Evolutionary conservation across 2,888 invertebrate species (phyloP).

Genomic region (Caenorhabditis afra): DNA sequence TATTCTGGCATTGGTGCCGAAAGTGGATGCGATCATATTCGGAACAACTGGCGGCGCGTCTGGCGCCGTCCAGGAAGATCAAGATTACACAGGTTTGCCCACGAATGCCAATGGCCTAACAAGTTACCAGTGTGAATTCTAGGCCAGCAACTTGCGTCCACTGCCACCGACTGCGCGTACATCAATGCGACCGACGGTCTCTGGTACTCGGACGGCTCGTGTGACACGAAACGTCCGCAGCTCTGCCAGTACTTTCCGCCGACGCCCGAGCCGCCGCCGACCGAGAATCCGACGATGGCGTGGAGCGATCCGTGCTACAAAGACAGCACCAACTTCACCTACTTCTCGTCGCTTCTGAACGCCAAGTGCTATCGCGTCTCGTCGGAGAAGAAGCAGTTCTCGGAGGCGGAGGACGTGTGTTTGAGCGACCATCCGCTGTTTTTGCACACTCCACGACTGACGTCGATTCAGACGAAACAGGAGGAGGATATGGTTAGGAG

Average conservation of each 20-base stretch:
- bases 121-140: too few species aligned
- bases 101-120: too few species aligned
- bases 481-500: constrained; percentile 27
- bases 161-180: constrained; percentile 30
- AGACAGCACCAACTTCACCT: constrained; percentile 25
- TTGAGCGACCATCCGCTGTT: constrained; percentile 33
- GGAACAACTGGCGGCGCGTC: neutral
- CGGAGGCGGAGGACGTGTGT: constrained; percentile 32
- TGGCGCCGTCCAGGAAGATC: too few species aligned
- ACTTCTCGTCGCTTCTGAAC: constrained; percentile 16
- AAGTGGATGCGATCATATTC: constrained; percentile 38
- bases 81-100: too few species aligned
- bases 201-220: constrained; percentile 36
- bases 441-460: constrained; percentile 21
- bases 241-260: constrained; percentile 33
- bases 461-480: constrained; percentile 15
- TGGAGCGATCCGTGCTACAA: constrained; percentile 36
- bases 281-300: constrained; percentile 18
- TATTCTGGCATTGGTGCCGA: constrained; percentile 24
- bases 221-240: neutral
- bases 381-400: constrained; percentile 23
- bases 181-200: constrained; percentile 17
- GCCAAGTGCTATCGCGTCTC: constrained; percentile 40
- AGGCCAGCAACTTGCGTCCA: neutral
- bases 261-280: constrained; percentile 28